Evolutionary conservation across 2,888 invertebrate genomes (phyloP), one percentile per base, ranked within the genome.

Genomic region (Euclidia mi): DNA sequence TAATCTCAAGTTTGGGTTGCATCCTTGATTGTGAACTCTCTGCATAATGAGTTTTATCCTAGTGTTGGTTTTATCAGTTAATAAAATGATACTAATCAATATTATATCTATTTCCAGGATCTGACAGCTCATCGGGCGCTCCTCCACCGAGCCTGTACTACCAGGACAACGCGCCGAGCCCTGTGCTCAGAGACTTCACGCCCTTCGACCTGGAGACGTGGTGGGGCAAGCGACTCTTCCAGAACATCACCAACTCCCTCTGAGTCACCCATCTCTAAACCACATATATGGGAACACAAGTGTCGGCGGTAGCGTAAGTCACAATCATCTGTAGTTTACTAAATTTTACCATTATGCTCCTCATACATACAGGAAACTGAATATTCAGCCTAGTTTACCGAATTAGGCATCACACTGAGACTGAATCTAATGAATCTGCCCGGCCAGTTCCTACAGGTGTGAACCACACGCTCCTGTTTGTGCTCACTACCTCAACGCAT

Each of bases 171-270:
- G 96, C 96, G 53, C 96, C 97, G 7, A 96, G 96, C 82, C 95
- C 96, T 31, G 94, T 95, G 18, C 94, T 97, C 45, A 95, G 96
- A 76, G 97, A 98, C 89, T 98, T 98, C 87, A 97, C 98, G 81
- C 97, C 98, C 14, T 98, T 98, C 82, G 98, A 98, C 93, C 95
- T 98, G 81, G 98, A 98, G 86, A 96, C 97, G 31, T 98, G 98
- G 97, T 98, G 98, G 98, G 98, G 98, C 62, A 97, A 97, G 85
- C 95, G 98, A 66, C 94, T 97, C 63, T 97, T 97, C 93, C 97
- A 97, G 79, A 97, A 97, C 87, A 97, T 98, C 87, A 98, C 98
- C 55, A 97, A 97, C 88, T 97, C 97, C 60, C 95, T 96, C 71
- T 96, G 94, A 95, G 76, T 44, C 52, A 34, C 17, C 53, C 50